Evolutionary conservation across 2,113 vertebrate species (phyloP), one percentile per base, ranked within the genome.

Genomic region (Hemiprocne comata): DNA sequence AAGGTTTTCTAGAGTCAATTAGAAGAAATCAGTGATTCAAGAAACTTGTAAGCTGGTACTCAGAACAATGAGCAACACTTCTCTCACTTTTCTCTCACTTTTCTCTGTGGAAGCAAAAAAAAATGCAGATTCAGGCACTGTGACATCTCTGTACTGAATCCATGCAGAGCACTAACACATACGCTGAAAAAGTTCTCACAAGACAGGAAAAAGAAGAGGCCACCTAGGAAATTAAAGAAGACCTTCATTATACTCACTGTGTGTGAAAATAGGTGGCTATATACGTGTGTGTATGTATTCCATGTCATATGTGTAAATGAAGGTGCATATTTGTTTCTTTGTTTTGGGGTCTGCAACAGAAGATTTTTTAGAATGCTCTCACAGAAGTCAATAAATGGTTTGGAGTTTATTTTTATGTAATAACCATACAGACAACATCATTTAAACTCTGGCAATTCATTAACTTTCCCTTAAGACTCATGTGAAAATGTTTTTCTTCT

Each of bases 21-120:
- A 91, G 95, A 92, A 81, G 25, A 93, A 97, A 87, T 60, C 25
- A 94, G 38, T 34, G 20, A 88, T 73, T 91, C 31, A 51, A 89
- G 58, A 75, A 74, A 87, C 11, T 53, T 72, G 18, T 36, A 81
- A 79, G 13, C 34, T 77, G 17, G 6, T 67, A 20, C 72, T 93
- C 76, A 75, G 50, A 91, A 81, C 0, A 8, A 44, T 3, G 17
- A 67, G 4, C 10, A 78, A 36, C 40, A 36, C 3, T 78, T 78
- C 33, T 66, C 25, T 60, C 38, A 46, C 33, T 53, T 76, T 78
- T 78, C 33, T 66, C 25, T 60, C 38, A 46, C 33, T 53, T 76
- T 57, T 85, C 36, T 91, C 29, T 73, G 13, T n/a, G 26, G 62
- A 87, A 25, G 31, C 3, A 10, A 50, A 38, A 65, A 53, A 86